Evolutionary conservation across 2,888 invertebrate species (phyloP).

Genomic region (Hyalella azteca): DNA sequence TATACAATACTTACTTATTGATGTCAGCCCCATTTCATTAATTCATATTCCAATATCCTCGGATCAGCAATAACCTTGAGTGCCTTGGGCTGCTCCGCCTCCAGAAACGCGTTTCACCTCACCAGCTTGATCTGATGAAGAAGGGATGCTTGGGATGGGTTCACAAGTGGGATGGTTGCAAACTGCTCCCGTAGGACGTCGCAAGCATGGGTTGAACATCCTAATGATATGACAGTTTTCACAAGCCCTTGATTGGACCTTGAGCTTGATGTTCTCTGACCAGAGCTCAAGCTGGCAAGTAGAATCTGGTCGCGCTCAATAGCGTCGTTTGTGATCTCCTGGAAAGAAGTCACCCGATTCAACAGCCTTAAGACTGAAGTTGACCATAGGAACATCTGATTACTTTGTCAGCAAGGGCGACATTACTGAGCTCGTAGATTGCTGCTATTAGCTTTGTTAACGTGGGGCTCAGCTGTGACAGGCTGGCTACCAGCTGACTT

Average conservation of each 20-base stretch:
- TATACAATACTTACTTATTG: no score
- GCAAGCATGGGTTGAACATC: neutral
- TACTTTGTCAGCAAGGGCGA: neutral
- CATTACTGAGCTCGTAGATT: neutral
- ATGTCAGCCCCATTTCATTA: neutral
- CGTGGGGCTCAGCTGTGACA: neutral
- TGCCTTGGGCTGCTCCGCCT: no score
- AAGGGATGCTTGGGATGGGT: neutral
- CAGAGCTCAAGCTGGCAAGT: no score
- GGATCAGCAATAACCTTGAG: neutral
- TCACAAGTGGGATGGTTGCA: no score
- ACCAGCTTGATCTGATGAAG: neutral
- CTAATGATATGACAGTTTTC: neutral
- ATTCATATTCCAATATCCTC: neutral
- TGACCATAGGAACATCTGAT: neutral
- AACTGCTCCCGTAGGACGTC: neutral
- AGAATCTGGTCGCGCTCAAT: neutral
- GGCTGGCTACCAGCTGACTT: neutral
- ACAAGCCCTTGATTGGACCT: neutral
- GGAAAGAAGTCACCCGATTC: neutral
- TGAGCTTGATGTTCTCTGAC: no score
- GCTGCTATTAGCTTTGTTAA: neutral
- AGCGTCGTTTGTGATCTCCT: neutral
- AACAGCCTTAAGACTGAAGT: neutral
- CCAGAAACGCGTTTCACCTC: neutral